Evolutionary conservation across 2,113 vertebrate genomes (phyloP).

Genomic region (Macaca mulatta): DNA sequence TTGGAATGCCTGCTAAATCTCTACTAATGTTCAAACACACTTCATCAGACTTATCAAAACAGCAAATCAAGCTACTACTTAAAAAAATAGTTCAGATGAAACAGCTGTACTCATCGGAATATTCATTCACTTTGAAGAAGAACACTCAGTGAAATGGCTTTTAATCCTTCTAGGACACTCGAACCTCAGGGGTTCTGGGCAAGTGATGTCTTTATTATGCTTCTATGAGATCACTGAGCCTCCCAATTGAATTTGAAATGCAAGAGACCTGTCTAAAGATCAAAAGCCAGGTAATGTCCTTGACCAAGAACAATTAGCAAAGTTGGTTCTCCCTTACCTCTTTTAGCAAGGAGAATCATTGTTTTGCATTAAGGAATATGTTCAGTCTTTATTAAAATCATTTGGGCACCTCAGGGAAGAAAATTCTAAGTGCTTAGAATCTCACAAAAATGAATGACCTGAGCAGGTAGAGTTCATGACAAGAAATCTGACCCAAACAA

Average conservation of each 20-base stretch:
- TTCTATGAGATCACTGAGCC: background rate
- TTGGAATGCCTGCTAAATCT: background rate
- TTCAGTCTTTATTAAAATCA: background rate
- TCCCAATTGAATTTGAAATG: slow-evolving; percentile 5
- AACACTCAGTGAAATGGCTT: slow-evolving; percentile 22
- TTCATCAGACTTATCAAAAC: slow-evolving; percentile 44
- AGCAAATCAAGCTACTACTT: slow-evolving; percentile 45
- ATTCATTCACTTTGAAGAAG: slow-evolving; percentile 51
- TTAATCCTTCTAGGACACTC: slow-evolving; percentile 58
- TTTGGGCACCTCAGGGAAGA: background rate
- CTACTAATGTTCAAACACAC: slow-evolving; percentile 31
- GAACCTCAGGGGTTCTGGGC: slow-evolving; percentile 26
- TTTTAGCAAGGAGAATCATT: background rate
- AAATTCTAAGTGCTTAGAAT: background rate
- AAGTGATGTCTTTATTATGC: background rate
- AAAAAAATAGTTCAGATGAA: slow-evolving; percentile 48
- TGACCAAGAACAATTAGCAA: background rate
- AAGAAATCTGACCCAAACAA: background rate
- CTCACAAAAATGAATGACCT: background rate
- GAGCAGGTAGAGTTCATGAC: background rate
- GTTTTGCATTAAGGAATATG: background rate
- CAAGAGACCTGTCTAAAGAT: background rate
- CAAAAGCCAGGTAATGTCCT: background rate
- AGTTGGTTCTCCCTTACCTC: background rate
- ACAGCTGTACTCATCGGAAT: background rate